phyloP scores from a whole-genome alignment of 2,113 vertebrate species.

The Circaetus cinerascens region DNA sequence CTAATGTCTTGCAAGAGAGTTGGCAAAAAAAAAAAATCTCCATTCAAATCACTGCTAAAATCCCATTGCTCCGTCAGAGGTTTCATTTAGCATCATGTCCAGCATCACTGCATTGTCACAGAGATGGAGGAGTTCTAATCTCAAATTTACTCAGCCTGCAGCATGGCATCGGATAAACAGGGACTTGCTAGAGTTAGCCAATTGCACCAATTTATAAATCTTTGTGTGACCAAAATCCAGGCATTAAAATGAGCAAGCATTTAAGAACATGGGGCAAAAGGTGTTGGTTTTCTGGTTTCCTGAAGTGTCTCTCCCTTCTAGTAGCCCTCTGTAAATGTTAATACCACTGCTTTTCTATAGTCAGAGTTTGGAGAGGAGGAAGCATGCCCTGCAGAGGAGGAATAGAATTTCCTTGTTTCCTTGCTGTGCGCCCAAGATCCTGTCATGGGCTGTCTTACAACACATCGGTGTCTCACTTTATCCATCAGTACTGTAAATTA shows the following conservation, averaged over 20 bases:
- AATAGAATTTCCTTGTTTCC: neutral
- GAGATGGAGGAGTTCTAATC: neutral
- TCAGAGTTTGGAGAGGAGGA: neutral
- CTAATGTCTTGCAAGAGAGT: neutral
- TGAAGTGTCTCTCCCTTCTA: neutral
- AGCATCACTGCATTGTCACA: neutral
- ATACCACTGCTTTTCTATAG: neutral
- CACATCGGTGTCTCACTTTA: neutral
- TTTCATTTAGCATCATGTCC: neutral
- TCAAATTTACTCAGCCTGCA: neutral
- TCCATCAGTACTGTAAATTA: neutral
- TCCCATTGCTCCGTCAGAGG: neutral
- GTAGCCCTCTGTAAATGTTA: neutral
- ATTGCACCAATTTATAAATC: neutral
- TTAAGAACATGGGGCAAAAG: neutral
- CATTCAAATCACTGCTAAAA: neutral
- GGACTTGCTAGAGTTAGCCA: neutral
- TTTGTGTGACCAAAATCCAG: neutral
- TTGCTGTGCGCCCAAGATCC: neutral
- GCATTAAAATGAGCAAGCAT: neutral
- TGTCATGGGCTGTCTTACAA: neutral
- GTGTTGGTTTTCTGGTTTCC: neutral
- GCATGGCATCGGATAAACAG: neutral
- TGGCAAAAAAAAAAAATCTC: neutral
- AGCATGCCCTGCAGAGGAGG: neutral